A percentile compares a stretch with the other conserved stretches of the same genome.
These are phyloP conservation scores for Holacanthus passer DNA, from an alignment of 2,113 vertebrate genomes.

Conservation along the genomic window DNA sequence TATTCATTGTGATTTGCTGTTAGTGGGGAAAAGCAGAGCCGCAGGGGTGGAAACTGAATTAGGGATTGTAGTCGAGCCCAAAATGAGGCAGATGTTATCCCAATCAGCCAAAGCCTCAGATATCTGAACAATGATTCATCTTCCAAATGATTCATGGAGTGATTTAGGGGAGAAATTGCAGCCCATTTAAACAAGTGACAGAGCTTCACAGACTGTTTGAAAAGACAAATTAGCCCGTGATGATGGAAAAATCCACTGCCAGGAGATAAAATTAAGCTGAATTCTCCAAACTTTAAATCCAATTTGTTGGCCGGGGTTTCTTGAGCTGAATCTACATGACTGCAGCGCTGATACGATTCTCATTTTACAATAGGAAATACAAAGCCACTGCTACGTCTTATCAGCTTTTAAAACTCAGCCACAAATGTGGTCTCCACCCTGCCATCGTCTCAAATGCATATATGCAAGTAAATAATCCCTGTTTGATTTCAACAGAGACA, in stretches of 20 bases:
- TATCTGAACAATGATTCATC: conserved; percentile 49
- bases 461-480: neutral
- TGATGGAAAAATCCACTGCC: conserved; percentile 28
- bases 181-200: conserved; percentile 41
- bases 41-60: conserved; percentile 12
- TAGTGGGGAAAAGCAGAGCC: conserved; percentile 4
- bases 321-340: conserved; percentile 6
- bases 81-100: conserved; percentile 56
- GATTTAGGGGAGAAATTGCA: conserved; percentile 34
- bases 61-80: conserved; percentile 11
- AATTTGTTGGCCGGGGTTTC: conserved; percentile 14
- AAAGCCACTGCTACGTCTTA: neutral
- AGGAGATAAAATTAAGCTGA: conserved; percentile 27
- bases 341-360: neutral
- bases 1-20: conserved; percentile 15
- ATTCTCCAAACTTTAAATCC: conserved; percentile 41
- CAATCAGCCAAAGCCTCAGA: conserved; percentile 22
- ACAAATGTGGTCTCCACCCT: neutral
- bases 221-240: conserved; percentile 49
- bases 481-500: neutral
- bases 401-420: neutral
- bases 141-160: conserved; percentile 53
- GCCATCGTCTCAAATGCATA: neutral
- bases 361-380: conserved; percentile 13
- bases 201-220: conserved; percentile 33